Conservation (phyloP, 2,797 vertebrate genomes). For the Micropoecilia bifurca region DNA sequence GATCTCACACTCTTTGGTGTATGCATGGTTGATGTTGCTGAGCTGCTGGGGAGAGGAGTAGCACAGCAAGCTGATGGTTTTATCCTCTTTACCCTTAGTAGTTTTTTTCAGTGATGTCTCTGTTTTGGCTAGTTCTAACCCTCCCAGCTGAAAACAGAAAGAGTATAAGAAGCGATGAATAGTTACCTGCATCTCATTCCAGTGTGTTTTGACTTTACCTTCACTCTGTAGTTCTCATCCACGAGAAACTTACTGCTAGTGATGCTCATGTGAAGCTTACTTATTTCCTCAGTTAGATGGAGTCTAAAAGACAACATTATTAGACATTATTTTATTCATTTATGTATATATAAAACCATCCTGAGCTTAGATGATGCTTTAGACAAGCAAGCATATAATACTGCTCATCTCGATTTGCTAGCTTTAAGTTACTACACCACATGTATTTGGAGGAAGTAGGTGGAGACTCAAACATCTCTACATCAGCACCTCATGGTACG, state of each 20-base stretch:
- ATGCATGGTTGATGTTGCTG: conserved; percentile 61
- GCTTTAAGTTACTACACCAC: neutral
- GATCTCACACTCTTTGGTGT: conserved; percentile 85
- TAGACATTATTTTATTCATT: neutral
- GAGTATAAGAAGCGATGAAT: neutral
- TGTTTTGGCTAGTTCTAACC: conserved; percentile 88
- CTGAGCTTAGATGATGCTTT: neutral
- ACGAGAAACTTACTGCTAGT: conserved; percentile 89
- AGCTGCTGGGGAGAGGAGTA: conserved; percentile 85
- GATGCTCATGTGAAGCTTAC: conserved; percentile 85
- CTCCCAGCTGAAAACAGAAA: conserved; percentile 80
- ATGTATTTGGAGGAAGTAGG: neutral
- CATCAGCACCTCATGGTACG: too few relatives aligned
- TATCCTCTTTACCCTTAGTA: conserved; percentile 7
- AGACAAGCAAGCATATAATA: neutral
- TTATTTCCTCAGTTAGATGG: conserved; percentile 84
- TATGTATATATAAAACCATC: neutral
- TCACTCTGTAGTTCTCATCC: conserved; percentile 83
- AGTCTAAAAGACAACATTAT: conserved; percentile 71
- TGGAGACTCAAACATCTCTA: neutral
- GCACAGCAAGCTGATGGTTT: conserved; percentile 49
- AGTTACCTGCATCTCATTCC: neutral
- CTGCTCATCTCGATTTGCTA: neutral
- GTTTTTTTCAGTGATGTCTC: conserved; percentile 84
- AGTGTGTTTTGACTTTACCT: conserved; percentile 75